Evolutionary conservation across 2,797 vertebrate species (phyloP).

Genomic region (Microhierax caerulescens): DNA sequence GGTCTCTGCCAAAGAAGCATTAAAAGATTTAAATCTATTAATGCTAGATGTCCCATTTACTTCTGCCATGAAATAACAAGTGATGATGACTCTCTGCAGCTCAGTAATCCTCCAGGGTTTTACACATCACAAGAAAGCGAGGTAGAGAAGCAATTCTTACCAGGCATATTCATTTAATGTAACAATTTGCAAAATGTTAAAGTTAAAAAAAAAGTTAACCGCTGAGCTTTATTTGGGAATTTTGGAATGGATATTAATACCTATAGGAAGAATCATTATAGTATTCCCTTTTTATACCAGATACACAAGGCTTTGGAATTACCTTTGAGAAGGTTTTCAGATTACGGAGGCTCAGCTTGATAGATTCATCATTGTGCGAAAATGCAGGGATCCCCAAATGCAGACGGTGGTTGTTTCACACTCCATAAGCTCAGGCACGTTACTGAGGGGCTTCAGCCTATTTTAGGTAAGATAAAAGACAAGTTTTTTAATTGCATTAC

Average conservation of each 20-base stretch:
- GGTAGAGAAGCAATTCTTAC: background rate
- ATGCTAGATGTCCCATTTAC: constrained; percentile 3
- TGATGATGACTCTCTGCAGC: background rate
- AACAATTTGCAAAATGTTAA: background rate
- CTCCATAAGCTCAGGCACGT: background rate
- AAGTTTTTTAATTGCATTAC: background rate
- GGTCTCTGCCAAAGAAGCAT: constrained; percentile 33
- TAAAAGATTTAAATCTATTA: constrained; percentile 63
- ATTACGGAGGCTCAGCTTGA: background rate
- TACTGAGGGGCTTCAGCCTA: background rate
- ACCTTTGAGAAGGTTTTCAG: background rate
- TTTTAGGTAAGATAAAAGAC: background rate
- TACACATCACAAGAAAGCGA: background rate
- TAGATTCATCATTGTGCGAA: too few species aligned
- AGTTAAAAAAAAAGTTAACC: background rate
- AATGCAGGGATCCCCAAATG: background rate
- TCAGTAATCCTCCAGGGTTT: background rate
- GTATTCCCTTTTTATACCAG: background rate
- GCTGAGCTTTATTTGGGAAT: background rate
- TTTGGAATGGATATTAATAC: background rate
- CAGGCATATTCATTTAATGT: background rate
- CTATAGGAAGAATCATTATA: background rate
- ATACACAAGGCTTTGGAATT: background rate
- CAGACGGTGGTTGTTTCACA: background rate
- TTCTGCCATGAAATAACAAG: background rate